These are phyloP conservation scores for Sebastes minor DNA, from an alignment of 2,797 vertebrate genomes.

Conservation along the genomic window DNA sequence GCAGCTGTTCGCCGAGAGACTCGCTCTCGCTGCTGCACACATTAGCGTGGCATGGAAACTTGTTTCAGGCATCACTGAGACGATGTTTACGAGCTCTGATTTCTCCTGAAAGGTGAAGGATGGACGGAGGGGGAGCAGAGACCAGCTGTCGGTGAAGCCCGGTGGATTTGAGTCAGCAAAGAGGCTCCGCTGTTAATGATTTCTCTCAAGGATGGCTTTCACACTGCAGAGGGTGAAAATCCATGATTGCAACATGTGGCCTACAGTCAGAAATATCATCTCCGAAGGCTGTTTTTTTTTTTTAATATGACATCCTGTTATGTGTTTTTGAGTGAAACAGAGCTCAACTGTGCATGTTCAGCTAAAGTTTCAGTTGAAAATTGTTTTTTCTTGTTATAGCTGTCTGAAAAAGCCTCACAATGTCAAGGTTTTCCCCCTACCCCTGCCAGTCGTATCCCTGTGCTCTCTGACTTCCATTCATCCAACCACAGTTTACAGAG, in stretches of 20 bases:
- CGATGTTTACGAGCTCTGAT: slow-evolving; percentile 69
- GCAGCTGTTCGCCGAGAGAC: slow-evolving; percentile 69
- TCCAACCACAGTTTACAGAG: slow-evolving; percentile 49
- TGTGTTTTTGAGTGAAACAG: background rate
- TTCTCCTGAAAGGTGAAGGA: slow-evolving; percentile 73
- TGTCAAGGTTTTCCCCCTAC: slow-evolving; percentile 21
- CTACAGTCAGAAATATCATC: background rate
- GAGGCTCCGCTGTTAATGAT: slow-evolving; percentile 53
- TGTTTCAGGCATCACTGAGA: slow-evolving; percentile 67
- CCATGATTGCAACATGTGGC: slow-evolving; percentile 11
- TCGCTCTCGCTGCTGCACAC: slow-evolving; percentile 46
- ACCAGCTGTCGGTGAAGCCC: slow-evolving; percentile 76
- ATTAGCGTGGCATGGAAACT: slow-evolving; percentile 71
- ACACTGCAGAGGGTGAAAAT: slow-evolving; percentile 43
- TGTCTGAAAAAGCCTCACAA: background rate
- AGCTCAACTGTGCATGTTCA: background rate
- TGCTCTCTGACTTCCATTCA: slow-evolving; percentile 45
- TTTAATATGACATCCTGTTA: background rate
- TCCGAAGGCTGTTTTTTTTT: background rate
- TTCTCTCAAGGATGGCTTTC: slow-evolving; percentile 45
- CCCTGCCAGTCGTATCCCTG: slow-evolving; percentile 3
- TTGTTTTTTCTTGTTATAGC: background rate
- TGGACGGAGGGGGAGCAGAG: slow-evolving; percentile 63
- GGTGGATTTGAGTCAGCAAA: slow-evolving; percentile 79
- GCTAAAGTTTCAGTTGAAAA: background rate